These are phyloP conservation scores for Allacma fusca DNA, from an alignment of 2,888 invertebrate species.

Conservation along the genomic window DNA sequence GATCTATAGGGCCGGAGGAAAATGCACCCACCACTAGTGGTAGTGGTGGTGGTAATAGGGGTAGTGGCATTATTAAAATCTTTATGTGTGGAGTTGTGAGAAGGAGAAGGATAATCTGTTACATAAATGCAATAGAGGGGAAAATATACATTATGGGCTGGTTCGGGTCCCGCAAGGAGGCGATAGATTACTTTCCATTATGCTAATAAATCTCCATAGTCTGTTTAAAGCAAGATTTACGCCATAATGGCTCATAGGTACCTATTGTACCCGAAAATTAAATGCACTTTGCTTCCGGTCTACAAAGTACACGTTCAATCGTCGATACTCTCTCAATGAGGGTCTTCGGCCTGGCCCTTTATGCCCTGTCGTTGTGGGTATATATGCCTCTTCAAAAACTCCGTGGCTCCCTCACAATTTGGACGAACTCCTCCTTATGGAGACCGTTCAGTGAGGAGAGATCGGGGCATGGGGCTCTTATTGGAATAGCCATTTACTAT, in stretches of 20 bases:
- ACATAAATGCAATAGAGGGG: slow-evolving; percentile 59
- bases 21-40: no score
- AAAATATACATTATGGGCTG: slow-evolving; percentile 53
- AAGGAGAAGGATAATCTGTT: slow-evolving; percentile 52
- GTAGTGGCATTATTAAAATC: no score
- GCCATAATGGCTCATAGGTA: slow-evolving; percentile 51
- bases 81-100: slow-evolving; percentile 13
- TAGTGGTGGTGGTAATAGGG: no score
- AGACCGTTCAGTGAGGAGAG: no score
- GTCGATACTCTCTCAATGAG: slow-evolving; percentile 18
- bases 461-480: no score
- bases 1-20: no score
- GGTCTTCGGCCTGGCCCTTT: no score
- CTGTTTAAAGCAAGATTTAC: slow-evolving; percentile 54
- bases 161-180: slow-evolving; percentile 22
- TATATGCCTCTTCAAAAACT: no score
- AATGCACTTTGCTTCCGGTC: slow-evolving; percentile 57
- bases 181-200: slow-evolving; percentile 58
- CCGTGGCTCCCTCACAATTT: no score
- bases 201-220: slow-evolving; percentile 59
- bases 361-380: no score
- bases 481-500: no score
- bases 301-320: slow-evolving; percentile 4
- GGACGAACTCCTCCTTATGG: no score
- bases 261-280: slow-evolving; percentile 55